Evolutionary conservation across 2,888 invertebrate genomes (phyloP).

Genomic region (Cheilosia pagana): DNA sequence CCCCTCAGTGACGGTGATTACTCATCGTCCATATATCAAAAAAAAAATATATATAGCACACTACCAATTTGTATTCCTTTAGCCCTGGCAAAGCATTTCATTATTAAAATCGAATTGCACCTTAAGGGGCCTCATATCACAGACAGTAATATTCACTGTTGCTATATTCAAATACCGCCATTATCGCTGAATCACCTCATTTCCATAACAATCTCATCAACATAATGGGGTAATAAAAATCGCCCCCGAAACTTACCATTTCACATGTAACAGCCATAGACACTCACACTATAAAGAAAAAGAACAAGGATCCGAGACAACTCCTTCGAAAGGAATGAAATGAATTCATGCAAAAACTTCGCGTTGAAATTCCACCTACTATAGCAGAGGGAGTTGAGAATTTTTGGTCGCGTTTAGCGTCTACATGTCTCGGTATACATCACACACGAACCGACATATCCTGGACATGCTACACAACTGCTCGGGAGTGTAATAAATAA

Average conservation of each 20-base stretch:
- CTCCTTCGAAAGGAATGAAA: slow-evolving; percentile 27
- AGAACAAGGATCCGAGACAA: not conserved
- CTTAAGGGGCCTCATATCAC: slow-evolving; percentile 59
- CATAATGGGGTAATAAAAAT: slow-evolving; percentile 75
- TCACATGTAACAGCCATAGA: slow-evolving; percentile 22
- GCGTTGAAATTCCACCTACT: slow-evolving; percentile 26
- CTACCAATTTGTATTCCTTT: slow-evolving; percentile 27
- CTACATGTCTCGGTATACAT: slow-evolving; percentile 50
- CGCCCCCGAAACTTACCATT: slow-evolving; percentile 67
- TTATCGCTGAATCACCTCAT: slow-evolving; percentile 71
- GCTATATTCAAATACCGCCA: not conserved
- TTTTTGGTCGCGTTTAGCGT: slow-evolving; percentile 64
- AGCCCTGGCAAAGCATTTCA: slow-evolving; percentile 38
- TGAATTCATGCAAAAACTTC: slow-evolving; percentile 55
- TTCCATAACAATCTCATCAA: slow-evolving; percentile 75
- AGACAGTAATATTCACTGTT: slow-evolving; percentile 25
- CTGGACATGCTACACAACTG: slow-evolving; percentile 48
- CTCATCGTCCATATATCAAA: slow-evolving; percentile 57
- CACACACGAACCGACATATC: slow-evolving; percentile 50
- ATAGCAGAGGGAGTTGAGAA: slow-evolving; percentile 10
- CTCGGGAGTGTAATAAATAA: slow-evolving; percentile 59
- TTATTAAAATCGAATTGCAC: slow-evolving; percentile 73
- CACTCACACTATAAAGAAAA: slow-evolving; percentile 16
- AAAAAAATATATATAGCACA: slow-evolving; percentile 24
- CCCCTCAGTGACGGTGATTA: slow-evolving; percentile 30